Base-by-base conservation (phyloP, 1,140 invertebrate genomes). In the Panagrolaimus sp. region DNA sequence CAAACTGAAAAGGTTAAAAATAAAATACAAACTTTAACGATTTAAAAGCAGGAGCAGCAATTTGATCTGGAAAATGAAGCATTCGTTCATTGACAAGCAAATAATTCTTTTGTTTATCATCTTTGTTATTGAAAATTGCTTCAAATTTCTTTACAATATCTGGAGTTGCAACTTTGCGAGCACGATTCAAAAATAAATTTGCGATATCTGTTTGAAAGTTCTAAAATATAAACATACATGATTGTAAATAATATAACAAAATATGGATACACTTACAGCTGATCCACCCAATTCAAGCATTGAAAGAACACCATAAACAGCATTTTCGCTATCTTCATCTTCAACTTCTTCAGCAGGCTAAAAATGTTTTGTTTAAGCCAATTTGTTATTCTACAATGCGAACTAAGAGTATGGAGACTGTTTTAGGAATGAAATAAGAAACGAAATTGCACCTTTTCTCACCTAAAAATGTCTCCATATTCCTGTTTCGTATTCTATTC, bases 41-140 rank as follows among this genome's bases (percentile, higher is more conserved):
- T 8, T 38, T 47, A 28, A 76, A 76, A 21, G 75, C 69, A 12
- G 77, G 77, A 15, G 76, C 77, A 15, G 75, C 69, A 62, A 76
- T 76, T 62, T 79, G 75, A 26, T 44, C 73, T 17, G 75, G 75
- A 69, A 76, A 76, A 65, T 76, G 76, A 21, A 76, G 58, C 73
- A 76, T 76, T 21, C 76, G 55, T 45, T 76, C 75, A 58, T 76
- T 76, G 43, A 76, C 55, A 26, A 76, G 15, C 2, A 76, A 62
- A 65, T 64, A 43, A 43, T 64, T 32, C 47, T 63, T 48, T 14
- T 62, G 64, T 14, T 12, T 58, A 10, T 21, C 43, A 28, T 44
- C 65, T 15, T 52, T 32, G 14, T 14, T 43, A 21, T 17, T 48
- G 28, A 73, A 74, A 8, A 63, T 55, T 10, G 64, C 45, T 58